phyloP scores from a whole-genome alignment of 2,888 invertebrate genomes.

The Cosmorhoe ocellata region DNA sequence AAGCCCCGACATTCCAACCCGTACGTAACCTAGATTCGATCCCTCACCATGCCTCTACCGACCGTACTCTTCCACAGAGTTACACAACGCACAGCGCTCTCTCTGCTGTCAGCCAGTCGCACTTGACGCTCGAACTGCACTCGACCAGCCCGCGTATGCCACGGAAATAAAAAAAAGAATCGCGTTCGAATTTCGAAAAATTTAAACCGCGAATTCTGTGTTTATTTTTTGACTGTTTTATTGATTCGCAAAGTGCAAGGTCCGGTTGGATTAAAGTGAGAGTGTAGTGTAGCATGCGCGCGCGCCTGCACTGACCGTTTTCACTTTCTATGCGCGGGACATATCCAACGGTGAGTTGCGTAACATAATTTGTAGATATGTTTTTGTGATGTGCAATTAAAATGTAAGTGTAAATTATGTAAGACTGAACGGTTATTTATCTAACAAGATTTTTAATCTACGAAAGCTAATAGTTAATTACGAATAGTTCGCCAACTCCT shows the following conservation, averaged over 20 bases:
- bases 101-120: constrained; percentile 53
- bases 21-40: constrained; percentile 28
- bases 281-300: constrained; percentile 63
- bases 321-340: constrained; percentile 76
- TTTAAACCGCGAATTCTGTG: constrained; percentile 46
- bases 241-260: constrained; percentile 48
- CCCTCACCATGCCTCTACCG: constrained; percentile 7
- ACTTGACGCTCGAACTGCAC: constrained; percentile 53
- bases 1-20: constrained; percentile 23
- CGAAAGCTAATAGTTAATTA: too few relatives aligned
- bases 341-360: constrained; percentile 62
- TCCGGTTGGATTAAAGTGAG: constrained; percentile 61
- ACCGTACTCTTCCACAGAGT: constrained; percentile 17
- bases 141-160: constrained; percentile 35
- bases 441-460: too few relatives aligned
- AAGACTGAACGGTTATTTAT: neutral
- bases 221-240: constrained; percentile 19
- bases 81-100: constrained; percentile 46
- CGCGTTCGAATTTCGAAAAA: constrained; percentile 49
- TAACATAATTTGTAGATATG: constrained; percentile 39
- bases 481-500: too few relatives aligned
- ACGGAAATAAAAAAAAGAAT: constrained; percentile 38
- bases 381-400: constrained; percentile 33
- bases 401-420: constrained; percentile 3
- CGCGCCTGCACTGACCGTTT: constrained; percentile 63